A percentile compares a stretch with the other conserved stretches of the same genome.
Conservation (phyloP, 2,113 vertebrate species). For the Castor canadensis region DNA sequence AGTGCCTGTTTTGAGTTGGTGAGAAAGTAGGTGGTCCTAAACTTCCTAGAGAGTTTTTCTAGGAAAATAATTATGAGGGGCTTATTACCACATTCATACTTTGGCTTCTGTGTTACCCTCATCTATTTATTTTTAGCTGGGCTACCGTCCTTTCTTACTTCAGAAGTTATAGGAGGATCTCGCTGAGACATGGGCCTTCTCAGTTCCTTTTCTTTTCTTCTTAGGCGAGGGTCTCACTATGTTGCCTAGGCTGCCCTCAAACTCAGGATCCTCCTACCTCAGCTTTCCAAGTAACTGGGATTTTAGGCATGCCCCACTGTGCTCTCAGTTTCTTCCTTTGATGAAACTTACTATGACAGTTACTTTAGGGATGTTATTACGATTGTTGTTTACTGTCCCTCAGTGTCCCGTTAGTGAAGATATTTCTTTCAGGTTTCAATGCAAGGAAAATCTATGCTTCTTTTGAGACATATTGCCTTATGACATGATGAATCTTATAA, state of each 20-base stretch:
- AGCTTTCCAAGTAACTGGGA: too few relatives aligned
- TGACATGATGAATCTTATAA: background rate
- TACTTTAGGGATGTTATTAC: background rate
- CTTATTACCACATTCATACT: background rate
- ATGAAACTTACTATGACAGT: background rate
- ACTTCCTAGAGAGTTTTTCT: background rate
- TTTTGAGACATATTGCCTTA: background rate
- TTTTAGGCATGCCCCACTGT: too few relatives aligned
- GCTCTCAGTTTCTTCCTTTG: background rate
- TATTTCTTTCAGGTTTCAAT: background rate
- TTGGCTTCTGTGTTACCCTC: background rate
- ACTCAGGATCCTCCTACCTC: too few relatives aligned
- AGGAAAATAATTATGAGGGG: background rate
- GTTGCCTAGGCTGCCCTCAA: too few relatives aligned
- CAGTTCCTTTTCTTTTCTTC: too few relatives aligned
- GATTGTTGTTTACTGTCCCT: background rate
- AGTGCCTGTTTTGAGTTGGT: background rate
- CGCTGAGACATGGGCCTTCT: background rate
- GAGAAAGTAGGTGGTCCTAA: background rate
- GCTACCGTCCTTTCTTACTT: background rate
- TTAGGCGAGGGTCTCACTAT: too few relatives aligned
- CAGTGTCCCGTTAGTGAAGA: background rate
- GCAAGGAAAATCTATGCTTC: background rate
- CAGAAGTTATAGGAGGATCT: background rate
- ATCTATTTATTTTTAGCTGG: background rate